Evolutionary conservation across 2,113 vertebrate species (phyloP).

Genomic region (Atractosteus spatula): DNA sequence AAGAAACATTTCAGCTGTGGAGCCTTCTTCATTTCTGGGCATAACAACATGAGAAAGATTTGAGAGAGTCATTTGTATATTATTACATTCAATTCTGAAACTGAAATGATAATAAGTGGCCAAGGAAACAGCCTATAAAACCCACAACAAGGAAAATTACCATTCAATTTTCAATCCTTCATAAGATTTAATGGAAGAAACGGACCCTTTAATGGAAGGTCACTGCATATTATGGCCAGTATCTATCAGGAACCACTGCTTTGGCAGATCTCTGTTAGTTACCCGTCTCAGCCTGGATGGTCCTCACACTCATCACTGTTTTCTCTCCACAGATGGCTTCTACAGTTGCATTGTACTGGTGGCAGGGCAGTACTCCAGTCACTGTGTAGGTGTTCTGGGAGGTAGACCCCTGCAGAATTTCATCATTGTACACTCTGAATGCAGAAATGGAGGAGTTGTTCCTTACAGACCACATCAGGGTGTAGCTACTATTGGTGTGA

Average conservation of each 20-base stretch:
- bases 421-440: constrained; percentile 54
- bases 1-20: neutral
- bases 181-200: neutral
- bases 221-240: neutral
- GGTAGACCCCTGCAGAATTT: constrained; percentile 41
- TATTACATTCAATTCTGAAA: no score
- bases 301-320: constrained; percentile 41
- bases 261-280: neutral
- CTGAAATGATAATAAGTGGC: no score
- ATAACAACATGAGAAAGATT: no score
- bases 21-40: neutral
- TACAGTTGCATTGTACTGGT: constrained; percentile 39
- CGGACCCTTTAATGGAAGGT: neutral
- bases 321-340: constrained; percentile 55
- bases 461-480: constrained; percentile 50
- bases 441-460: constrained; percentile 42
- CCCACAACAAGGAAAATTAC: neutral
- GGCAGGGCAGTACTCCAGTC: constrained; percentile 45
- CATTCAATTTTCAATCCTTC: neutral
- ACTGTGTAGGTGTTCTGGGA: constrained; percentile 40
- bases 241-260: neutral
- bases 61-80: no score
- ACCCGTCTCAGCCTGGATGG: constrained; percentile 47
- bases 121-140: no score
- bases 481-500: constrained; percentile 44